phyloP scores from a whole-genome alignment of 2,888 invertebrate species.

The Diachrysia chrysitis region DNA sequence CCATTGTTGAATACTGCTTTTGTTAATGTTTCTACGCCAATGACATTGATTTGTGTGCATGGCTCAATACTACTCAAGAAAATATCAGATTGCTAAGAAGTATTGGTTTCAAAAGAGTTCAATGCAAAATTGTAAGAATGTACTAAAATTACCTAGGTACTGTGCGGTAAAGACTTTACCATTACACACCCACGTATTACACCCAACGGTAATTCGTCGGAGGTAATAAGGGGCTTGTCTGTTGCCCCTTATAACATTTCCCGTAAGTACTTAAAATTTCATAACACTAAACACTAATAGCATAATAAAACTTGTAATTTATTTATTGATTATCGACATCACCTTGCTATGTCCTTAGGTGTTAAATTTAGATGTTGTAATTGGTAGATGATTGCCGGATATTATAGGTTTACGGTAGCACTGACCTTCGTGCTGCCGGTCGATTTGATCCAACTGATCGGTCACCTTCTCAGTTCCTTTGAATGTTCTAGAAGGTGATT shows the following conservation, averaged over 20 bases:
- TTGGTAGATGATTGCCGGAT: neutral
- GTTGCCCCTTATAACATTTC: neutral
- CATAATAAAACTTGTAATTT: no score
- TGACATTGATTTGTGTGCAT: no score
- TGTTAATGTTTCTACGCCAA: no score
- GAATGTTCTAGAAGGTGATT: neutral
- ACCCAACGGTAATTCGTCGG: conserved; percentile 4
- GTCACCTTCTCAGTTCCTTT: conserved; percentile 5
- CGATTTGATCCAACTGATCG: neutral
- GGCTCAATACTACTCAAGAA: no score
- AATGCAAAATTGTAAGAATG: no score
- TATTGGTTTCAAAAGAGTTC: no score
- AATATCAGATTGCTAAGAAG: no score
- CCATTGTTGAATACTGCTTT: no score
- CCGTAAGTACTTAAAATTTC: neutral
- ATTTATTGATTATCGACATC: neutral
- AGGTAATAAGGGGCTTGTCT: conserved; percentile 2
- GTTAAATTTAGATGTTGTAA: neutral
- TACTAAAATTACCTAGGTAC: no score
- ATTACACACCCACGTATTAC: neutral
- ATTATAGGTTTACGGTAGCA: neutral
- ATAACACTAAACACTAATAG: neutral
- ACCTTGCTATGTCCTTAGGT: neutral
- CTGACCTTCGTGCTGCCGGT: neutral
- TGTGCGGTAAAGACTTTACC: neutral